phyloP scores from a whole-genome alignment of 2,113 vertebrate genomes.

The Cephalopholis sonnerati region DNA sequence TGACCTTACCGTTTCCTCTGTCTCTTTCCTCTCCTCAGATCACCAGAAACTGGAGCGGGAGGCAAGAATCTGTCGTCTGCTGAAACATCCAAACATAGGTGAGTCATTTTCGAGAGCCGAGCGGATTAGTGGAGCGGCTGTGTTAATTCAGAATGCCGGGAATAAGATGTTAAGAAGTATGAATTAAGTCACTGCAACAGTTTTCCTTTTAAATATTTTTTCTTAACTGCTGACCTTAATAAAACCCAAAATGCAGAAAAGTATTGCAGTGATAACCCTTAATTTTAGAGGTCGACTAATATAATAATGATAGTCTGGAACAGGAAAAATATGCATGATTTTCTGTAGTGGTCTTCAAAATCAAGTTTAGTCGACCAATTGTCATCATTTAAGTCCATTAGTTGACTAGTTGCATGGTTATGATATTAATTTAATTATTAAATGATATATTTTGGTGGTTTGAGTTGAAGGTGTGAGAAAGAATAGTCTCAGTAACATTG shows the following conservation, averaged over 20 bases:
- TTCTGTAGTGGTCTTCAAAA: neutral
- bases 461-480: no score
- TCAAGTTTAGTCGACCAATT: neutral
- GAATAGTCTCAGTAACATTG: no score
- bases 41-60: conserved; percentile 83
- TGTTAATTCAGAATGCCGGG: neutral
- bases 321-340: neutral
- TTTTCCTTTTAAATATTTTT: neutral
- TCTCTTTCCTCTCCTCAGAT: conserved; percentile 64
- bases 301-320: no score
- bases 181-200: neutral
- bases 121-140: neutral
- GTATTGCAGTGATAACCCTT: neutral
- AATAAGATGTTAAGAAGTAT: neutral
- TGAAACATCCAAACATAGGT: conserved; percentile 84
- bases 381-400: no score
- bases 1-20: conserved; percentile 6
- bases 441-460: no score
- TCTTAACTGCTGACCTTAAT: neutral
- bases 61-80: conserved; percentile 81
- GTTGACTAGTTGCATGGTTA: no score
- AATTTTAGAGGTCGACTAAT: neutral
- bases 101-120: conserved; percentile 40
- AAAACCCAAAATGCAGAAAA: neutral
- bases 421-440: no score